phyloP scores from a whole-genome alignment of 1,140 invertebrate species.

The Drosophila nannoptera region DNA sequence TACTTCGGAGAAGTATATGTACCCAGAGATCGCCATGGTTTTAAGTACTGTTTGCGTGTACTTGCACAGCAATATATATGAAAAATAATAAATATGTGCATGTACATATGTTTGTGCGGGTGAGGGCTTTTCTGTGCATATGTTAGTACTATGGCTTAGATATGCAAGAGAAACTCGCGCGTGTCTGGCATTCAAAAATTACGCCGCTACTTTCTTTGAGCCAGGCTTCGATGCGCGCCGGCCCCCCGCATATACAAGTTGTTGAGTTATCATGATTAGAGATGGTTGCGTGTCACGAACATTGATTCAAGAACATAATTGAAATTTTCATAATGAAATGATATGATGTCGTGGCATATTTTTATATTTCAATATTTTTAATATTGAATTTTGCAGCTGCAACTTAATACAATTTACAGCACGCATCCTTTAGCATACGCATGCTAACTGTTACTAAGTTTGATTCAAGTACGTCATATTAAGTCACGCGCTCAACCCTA shows the following conservation, averaged over 20 bases:
- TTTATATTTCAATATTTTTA: too few species aligned
- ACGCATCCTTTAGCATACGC: neutral
- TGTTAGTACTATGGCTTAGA: conserved; percentile 2
- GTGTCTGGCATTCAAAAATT: conserved; percentile 35
- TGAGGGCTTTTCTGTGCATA: neutral
- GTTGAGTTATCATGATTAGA: neutral
- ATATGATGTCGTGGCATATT: too few species aligned
- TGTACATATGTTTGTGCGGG: conserved; percentile 18
- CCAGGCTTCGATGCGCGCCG: conserved; percentile 10
- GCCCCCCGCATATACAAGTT: conserved; percentile 3
- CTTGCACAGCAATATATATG: conserved; percentile 16
- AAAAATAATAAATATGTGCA: conserved; percentile 14
- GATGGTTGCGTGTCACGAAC: neutral
- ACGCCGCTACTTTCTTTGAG: conserved; percentile 36
- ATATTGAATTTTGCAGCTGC: too few species aligned
- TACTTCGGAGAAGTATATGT: conserved; percentile 3
- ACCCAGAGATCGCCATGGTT: conserved; percentile 21
- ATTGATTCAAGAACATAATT: neutral
- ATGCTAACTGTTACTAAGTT: neutral
- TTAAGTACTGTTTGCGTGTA: conserved; percentile 17
- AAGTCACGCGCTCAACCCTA: conserved; percentile 3
- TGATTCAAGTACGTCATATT: neutral
- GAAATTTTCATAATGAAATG: too few species aligned
- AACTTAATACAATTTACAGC: too few species aligned
- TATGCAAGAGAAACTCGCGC: conserved; percentile 44